These are phyloP conservation scores for Pammene aurita DNA, from an alignment of 2,888 invertebrate species.

Conservation along the genomic window DNA sequence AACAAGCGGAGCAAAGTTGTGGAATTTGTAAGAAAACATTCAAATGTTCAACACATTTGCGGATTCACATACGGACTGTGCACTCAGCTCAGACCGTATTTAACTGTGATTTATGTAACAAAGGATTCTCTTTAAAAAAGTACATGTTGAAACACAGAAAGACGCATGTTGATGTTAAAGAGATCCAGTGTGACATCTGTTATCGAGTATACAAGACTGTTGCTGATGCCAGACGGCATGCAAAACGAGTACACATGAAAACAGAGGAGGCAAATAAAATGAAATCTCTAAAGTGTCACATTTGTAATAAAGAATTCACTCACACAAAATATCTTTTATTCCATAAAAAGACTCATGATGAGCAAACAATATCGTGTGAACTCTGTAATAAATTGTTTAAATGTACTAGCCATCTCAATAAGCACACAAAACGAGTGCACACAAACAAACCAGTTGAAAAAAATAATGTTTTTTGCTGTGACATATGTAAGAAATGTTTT, in stretches of 20 bases:
- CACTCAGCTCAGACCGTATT: conserved; percentile 50
- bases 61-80: conserved; percentile 52
- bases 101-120: conserved; percentile 53
- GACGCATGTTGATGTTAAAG: conserved; percentile 47
- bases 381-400: conserved; percentile 55
- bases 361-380: conserved; percentile 44
- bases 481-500: conserved; percentile 54
- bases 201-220: conserved; percentile 51
- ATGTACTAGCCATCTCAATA: conserved; percentile 52
- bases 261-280: conserved; percentile 44
- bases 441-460: conserved; percentile 7
- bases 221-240: conserved; percentile 53
- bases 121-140: conserved; percentile 51
- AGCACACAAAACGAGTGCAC: conserved; percentile 53
- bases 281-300: conserved; percentile 3
- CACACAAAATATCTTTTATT: conserved; percentile 8
- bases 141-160: conserved; percentile 54
- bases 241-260: conserved; percentile 51
- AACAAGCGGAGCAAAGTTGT: conserved; percentile 50
- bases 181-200: conserved; percentile 51
- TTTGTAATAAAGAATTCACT: conserved; percentile 14
- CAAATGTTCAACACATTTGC: conserved; percentile 54
- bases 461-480: conserved; percentile 47
- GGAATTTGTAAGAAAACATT: conserved; percentile 53
- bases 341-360: conserved; percentile 15